phyloP scores from a whole-genome alignment of 1,140 invertebrate genomes.

The Holotrichia oblita region DNA sequence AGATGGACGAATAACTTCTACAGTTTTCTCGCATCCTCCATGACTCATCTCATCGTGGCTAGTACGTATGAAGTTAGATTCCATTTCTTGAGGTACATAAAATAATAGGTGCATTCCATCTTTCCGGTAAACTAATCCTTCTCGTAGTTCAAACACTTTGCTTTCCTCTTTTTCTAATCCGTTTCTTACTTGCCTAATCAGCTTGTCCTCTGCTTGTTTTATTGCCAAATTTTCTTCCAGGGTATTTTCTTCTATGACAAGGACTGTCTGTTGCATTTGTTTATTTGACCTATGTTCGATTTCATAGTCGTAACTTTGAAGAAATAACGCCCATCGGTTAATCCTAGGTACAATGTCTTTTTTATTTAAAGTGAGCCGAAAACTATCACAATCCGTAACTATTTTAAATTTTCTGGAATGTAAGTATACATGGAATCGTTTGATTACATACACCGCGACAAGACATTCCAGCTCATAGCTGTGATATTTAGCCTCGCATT shows the following conservation, averaged over 20 bases:
- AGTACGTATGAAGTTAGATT: conserved; percentile 46
- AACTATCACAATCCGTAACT: conserved; percentile 54
- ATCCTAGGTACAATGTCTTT: conserved; percentile 42
- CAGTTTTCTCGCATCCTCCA: conserved; percentile 51
- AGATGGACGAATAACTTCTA: conserved; percentile 44
- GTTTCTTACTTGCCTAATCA: conserved; percentile 1
- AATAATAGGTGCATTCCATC: conserved; percentile 45
- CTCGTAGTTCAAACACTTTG: conserved; percentile 42
- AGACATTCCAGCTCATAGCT: conserved; percentile 63
- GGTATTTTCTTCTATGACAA: background rate
- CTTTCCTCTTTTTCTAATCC: conserved; percentile 40
- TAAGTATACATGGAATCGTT: conserved; percentile 63
- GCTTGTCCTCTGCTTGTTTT: background rate
- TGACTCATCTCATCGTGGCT: conserved; percentile 54
- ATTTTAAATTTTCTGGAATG: conserved; percentile 62
- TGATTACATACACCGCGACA: conserved; percentile 62
- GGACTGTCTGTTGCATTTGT: conserved; percentile 44
- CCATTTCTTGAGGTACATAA: conserved; percentile 52
- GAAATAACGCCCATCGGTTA: conserved; percentile 45
- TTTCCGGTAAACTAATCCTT: conserved; percentile 42
- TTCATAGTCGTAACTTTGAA: conserved; percentile 46
- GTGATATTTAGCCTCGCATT: conserved; percentile 50
- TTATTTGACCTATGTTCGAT: conserved; percentile 47
- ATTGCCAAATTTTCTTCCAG: background rate
- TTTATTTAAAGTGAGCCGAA: conserved; percentile 35